Base-by-base conservation (phyloP, 2,888 invertebrate species). In the Incurvaria masculella region DNA sequence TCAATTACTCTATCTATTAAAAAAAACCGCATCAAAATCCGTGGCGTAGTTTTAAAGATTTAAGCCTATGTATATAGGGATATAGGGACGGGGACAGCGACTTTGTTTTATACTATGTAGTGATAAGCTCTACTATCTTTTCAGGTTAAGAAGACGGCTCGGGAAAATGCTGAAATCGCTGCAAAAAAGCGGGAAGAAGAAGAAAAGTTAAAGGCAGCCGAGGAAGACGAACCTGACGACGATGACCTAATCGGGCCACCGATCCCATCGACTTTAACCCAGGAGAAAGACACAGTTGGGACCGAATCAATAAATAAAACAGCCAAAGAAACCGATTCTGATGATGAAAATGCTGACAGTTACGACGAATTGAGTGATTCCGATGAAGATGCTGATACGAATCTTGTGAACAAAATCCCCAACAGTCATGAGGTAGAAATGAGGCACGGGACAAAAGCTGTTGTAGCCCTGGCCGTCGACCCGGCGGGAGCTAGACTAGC, bases 401-500 rank as follows among this genome's bases (percentile, higher is more conserved):
- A 72, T 17, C 60, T 81, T 42, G 66, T 72, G 2, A 79, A 80
- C 18, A 83, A 81, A 60, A 89, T 92, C 57, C 92, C 92, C 1
- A 83, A 85, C 57, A 83, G 81, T 23, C 86, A 89, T 65, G 88
- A 91, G 72, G 88, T 94, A 47, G 81, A 86, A 53, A 88, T 98
- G 83, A 82, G 81, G n/a, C 97, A 97, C 69, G 96, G 97, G 0
- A 81, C 67, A 2, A 94, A 94, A 73, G 91, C 95, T 2, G 89
- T 97, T 0, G 88, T 94, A 2, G 96, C 96, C 0, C 68, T 99
- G 2, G 87, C 92, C 1, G 87, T 94, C 1, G 99, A 99, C 70
- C 94, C 96, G 0, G 92, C 96, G 1, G 99, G 98, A 0, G 94
- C 97, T 1, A 81, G 98, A 1, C 61, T 93, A 38, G 88, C 93